These are phyloP conservation scores for Hirtodrosophila alboralis DNA, from an alignment of 2,888 invertebrate species.

Conservation along the genomic window DNA sequence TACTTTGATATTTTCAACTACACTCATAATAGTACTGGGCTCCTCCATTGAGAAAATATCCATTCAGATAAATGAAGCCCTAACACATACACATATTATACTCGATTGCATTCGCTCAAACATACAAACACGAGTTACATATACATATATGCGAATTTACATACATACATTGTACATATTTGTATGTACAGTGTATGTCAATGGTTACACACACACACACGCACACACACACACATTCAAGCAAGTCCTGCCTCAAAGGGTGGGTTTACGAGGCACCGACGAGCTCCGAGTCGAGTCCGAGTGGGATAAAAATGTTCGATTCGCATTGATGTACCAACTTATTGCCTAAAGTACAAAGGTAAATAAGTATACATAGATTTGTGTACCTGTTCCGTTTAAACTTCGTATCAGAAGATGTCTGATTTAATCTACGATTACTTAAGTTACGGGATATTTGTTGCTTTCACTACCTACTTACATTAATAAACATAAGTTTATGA, in stretches of 20 bases:
- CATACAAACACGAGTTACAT: too few species aligned
- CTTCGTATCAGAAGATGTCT: not conserved
- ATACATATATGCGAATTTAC: too few species aligned
- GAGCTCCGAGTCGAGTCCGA: too few species aligned
- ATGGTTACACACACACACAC: not conserved
- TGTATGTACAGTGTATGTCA: not conserved
- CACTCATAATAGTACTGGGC: not conserved
- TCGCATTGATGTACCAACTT: not conserved
- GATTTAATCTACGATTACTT: not conserved
- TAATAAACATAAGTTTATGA: constrained; percentile 5
- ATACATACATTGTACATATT: not conserved
- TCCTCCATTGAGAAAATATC: constrained; percentile 1
- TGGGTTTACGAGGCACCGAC: not conserved
- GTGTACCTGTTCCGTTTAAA: not conserved
- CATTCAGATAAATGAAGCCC: constrained; percentile 3
- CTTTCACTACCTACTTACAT: constrained; percentile 8
- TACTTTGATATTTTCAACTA: constrained; percentile 1
- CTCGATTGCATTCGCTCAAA: not conserved
- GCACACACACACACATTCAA: constrained; percentile 2
- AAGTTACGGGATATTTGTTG: too few species aligned
- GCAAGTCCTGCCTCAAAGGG: not conserved
- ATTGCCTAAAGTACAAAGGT: not conserved
- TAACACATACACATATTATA: not conserved
- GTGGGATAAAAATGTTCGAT: constrained; percentile 1
- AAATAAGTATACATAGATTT: not conserved